Conservation (phyloP, 2,113 vertebrate genomes). For the Cebus imitator region DNA sequence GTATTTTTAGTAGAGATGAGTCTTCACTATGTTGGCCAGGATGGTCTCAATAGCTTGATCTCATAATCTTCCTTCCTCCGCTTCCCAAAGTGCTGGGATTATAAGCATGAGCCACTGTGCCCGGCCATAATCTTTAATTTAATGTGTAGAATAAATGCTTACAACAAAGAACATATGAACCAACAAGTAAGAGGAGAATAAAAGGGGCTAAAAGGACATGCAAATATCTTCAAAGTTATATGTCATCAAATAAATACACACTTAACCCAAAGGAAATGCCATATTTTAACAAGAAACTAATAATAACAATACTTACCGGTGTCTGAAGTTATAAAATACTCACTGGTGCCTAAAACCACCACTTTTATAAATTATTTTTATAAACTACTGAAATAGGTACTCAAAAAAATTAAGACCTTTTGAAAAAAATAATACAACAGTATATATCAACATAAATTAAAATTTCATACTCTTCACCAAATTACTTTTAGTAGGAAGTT, state of each 20-base stretch:
- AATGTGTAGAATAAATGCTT: background rate
- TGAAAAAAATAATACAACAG: too few species aligned
- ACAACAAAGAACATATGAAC: background rate
- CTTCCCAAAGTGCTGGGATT: too few species aligned
- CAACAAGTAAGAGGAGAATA: background rate
- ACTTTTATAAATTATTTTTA: background rate
- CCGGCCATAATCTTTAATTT: background rate
- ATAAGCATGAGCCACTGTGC: too few species aligned
- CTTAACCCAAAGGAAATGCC: background rate
- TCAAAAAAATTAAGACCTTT: too few species aligned
- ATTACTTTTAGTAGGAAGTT: background rate
- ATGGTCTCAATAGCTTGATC: too few species aligned
- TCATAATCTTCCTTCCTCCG: too few species aligned
- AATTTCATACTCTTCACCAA: background rate
- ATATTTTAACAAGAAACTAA: background rate
- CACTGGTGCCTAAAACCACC: background rate
- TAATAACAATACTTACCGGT: background rate
- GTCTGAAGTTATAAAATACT: background rate
- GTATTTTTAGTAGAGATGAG: too few species aligned
- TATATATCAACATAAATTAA: background rate
- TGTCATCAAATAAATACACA: background rate
- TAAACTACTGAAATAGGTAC: background rate
- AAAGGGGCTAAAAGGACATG: background rate
- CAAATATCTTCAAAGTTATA: background rate
- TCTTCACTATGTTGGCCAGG: too few species aligned